A percentile compares a stretch with the other conserved stretches of the same genome.
phyloP scores from a whole-genome alignment of 2,113 vertebrate species.

The Nibea coibor region DNA sequence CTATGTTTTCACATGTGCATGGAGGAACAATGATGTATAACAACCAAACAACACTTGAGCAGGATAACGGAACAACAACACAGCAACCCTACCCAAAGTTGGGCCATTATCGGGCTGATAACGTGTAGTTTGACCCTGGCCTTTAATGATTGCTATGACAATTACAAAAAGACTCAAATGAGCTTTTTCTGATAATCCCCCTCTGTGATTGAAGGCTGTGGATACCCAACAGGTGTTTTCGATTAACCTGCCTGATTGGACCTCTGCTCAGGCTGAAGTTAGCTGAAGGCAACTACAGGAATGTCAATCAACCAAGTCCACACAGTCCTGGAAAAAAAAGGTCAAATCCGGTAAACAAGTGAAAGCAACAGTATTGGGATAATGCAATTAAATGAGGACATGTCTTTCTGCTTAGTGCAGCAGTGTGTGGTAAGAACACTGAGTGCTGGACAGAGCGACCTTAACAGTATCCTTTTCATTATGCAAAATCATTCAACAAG shows the following conservation, averaged over 20 bases:
- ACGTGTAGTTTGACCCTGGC: not conserved
- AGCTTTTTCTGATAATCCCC: not conserved
- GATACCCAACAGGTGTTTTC: not conserved
- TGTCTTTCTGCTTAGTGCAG: not conserved
- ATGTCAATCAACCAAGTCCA: not conserved
- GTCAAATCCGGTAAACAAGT: not conserved
- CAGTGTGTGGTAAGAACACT: not conserved
- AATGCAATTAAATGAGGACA: not conserved
- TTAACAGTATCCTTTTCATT: no score
- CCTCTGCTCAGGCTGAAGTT: not conserved
- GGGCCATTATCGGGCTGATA: not conserved
- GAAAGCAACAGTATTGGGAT: not conserved
- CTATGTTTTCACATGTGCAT: no score
- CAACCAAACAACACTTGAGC: no score
- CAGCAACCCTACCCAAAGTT: no score
- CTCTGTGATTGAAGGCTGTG: not conserved
- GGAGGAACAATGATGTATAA: no score
- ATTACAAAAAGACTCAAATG: not conserved
- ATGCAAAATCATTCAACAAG: no score
- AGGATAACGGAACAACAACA: no score
- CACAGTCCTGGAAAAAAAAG: not conserved
- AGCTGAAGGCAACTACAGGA: not conserved
- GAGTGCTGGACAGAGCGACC: no score
- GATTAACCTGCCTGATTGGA: not conserved
- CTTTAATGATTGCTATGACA: not conserved